Conservation (phyloP, 2,888 invertebrate species). For the Drepanosiphum platanoidis region DNA sequence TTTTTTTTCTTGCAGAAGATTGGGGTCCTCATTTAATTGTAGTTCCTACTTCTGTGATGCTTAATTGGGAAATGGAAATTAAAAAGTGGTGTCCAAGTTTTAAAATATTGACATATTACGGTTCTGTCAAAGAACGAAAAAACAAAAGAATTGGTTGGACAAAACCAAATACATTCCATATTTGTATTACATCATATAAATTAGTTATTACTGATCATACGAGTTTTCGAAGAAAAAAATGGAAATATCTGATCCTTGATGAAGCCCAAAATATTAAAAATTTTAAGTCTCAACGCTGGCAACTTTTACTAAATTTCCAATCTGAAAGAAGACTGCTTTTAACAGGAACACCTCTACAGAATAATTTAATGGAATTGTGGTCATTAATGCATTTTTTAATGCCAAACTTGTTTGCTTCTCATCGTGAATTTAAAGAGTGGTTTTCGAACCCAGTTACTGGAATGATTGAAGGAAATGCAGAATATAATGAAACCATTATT, state of each 20-base stretch:
- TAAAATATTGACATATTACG: constrained; percentile 98
- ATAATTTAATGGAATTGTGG: constrained; percentile 96
- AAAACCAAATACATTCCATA: constrained; percentile 97
- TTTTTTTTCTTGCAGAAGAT: constrained; percentile 70
- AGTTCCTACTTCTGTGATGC: constrained; percentile 98
- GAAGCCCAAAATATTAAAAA: constrained; percentile 99
- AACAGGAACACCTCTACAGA: constrained; percentile 95
- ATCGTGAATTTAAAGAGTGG: constrained; percentile 97
- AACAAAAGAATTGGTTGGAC: constrained; percentile 94
- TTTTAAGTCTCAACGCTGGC: constrained; percentile 99
- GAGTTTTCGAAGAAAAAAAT: constrained; percentile 94
- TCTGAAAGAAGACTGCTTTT: constrained; percentile 88
- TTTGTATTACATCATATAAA: constrained; percentile 98
- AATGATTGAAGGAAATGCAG: constrained; percentile 92
- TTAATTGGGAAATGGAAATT: constrained; percentile 99
- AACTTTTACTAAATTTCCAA: constrained; percentile 92
- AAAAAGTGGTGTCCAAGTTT: constrained; percentile 99
- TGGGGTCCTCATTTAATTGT: constrained; percentile 99
- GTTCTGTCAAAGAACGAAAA: constrained; percentile 94
- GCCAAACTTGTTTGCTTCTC: constrained; percentile 96
- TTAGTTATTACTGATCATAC: constrained; percentile 98
- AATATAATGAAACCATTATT: constrained; percentile 90
- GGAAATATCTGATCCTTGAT: constrained; percentile 97
- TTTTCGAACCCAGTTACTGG: constrained; percentile 97
- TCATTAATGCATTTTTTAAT: constrained; percentile 98